These are phyloP conservation scores for Aelia acuminata DNA, from an alignment of 2,888 invertebrate genomes.

Conservation along the genomic window DNA sequence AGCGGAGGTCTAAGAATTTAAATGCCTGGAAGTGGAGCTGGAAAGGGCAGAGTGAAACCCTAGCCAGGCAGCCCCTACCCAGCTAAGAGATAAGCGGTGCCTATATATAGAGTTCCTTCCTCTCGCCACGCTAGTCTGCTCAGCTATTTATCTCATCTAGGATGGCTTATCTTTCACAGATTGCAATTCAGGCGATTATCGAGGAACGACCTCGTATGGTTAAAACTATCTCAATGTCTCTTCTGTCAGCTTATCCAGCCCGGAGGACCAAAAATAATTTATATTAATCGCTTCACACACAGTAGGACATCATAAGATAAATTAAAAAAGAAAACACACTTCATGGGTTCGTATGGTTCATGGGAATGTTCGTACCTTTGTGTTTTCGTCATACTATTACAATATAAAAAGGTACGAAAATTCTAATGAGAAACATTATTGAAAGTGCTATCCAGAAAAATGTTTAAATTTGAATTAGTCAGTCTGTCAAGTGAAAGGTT, in stretches of 20 bases:
- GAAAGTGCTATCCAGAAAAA: too few relatives aligned
- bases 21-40: neutral
- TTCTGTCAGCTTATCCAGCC: neutral
- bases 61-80: neutral
- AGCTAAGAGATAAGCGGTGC: neutral
- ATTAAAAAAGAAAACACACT: too few relatives aligned
- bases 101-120: neutral
- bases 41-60: neutral
- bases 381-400: too few relatives aligned
- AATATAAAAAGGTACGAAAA: too few relatives aligned
- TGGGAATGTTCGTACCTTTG: too few relatives aligned
- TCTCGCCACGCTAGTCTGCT: neutral
- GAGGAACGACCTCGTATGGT: neutral
- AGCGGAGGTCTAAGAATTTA: neutral
- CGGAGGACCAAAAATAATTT: conserved; percentile 14
- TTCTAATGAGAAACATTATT: too few relatives aligned
- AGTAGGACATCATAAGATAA: too few relatives aligned
- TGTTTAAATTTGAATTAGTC: too few relatives aligned
- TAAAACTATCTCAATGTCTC: neutral
- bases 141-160: conserved; percentile 14
- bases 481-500: too few relatives aligned
- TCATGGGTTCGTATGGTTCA: too few relatives aligned
- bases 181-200: neutral
- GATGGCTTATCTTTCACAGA: neutral
- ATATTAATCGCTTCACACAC: too few relatives aligned